Conservation (phyloP, 2,888 invertebrate species). For the Subacronicta megacephala region DNA sequence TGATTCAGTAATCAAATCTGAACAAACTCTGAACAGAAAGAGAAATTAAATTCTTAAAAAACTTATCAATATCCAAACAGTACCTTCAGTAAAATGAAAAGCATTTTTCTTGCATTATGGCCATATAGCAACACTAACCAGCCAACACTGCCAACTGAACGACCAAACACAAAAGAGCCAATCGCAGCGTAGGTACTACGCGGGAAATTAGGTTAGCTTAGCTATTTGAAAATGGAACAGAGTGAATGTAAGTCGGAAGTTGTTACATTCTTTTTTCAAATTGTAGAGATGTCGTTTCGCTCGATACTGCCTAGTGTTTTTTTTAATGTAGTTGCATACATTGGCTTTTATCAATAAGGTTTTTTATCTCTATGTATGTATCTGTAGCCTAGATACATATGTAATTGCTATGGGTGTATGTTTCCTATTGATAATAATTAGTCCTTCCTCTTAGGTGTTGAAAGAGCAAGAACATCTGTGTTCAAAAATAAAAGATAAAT, state of each 20-base stretch:
- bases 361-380: slow-evolving; percentile 43
- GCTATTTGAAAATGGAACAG: slow-evolving; percentile 46
- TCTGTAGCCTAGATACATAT: slow-evolving; percentile 31
- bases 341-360: slow-evolving; percentile 13
- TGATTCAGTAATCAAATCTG: too few relatives aligned
- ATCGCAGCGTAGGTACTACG: slow-evolving; percentile 26
- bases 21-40: too few relatives aligned
- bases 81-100: too few relatives aligned
- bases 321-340: slow-evolving; percentile 21
- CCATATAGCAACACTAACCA: neutral
- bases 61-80: too few relatives aligned
- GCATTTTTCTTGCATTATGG: too few relatives aligned
- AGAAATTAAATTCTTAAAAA: too few relatives aligned
- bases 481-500: too few relatives aligned
- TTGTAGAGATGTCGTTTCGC: slow-evolving; percentile 20
- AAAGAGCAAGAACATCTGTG: too few relatives aligned
- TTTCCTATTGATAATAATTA: neutral
- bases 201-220: slow-evolving; percentile 40
- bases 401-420: slow-evolving; percentile 1
- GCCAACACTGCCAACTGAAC: slow-evolving; percentile 10
- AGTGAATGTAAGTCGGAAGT: slow-evolving; percentile 20
- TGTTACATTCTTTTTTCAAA: slow-evolving; percentile 21
- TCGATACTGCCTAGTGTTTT: slow-evolving; percentile 5
- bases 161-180: slow-evolving; percentile 26
- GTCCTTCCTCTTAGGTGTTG: too few relatives aligned